These are phyloP conservation scores for Drosophila subsilvestris DNA, from an alignment of 2,888 invertebrate species.

Conservation along the genomic window DNA sequence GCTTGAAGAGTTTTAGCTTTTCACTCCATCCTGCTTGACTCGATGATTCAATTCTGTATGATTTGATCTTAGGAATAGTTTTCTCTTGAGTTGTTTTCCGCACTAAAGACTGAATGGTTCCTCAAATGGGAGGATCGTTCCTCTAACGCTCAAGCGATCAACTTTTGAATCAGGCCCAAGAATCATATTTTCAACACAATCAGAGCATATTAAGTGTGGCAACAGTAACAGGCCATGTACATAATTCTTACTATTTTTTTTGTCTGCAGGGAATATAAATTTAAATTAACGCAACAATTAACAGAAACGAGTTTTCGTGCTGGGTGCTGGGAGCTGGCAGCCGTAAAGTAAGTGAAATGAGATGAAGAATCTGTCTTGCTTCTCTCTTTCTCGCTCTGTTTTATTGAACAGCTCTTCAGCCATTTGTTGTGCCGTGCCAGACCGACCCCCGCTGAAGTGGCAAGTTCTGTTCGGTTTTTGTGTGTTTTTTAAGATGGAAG, in stretches of 20 bases:
- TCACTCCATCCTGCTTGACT: no score
- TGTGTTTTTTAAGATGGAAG: constrained; percentile 11
- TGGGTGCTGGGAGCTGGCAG: constrained; percentile 1
- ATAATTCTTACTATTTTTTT: constrained; percentile 18
- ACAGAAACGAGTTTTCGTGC: constrained; percentile 44
- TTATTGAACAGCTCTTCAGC: constrained; percentile 28
- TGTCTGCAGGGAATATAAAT: constrained; percentile 54
- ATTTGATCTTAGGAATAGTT: no score
- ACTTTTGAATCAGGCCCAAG: constrained; percentile 18
- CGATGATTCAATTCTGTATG: no score
- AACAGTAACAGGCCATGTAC: constrained; percentile 14
- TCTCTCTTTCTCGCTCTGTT: not conserved
- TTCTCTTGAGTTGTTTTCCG: no score
- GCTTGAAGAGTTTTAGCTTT: constrained; percentile 25
- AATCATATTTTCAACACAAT: constrained; percentile 41
- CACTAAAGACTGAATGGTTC: no score
- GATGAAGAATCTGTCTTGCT: constrained; percentile 53
- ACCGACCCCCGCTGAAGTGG: constrained; percentile 66
- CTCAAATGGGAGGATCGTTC: not conserved
- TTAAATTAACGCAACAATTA: constrained; percentile 61
- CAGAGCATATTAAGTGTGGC: constrained; percentile 46
- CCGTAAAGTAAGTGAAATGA: constrained; percentile 26
- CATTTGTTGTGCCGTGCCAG: constrained; percentile 15
- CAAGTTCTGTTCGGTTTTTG: constrained; percentile 37
- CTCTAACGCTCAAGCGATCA: constrained; percentile 3